A percentile compares a stretch with the other conserved stretches of the same genome.
Evolutionary conservation across 1,140 invertebrate species (phyloP).

Genomic region (Calosoma granatense): DNA sequence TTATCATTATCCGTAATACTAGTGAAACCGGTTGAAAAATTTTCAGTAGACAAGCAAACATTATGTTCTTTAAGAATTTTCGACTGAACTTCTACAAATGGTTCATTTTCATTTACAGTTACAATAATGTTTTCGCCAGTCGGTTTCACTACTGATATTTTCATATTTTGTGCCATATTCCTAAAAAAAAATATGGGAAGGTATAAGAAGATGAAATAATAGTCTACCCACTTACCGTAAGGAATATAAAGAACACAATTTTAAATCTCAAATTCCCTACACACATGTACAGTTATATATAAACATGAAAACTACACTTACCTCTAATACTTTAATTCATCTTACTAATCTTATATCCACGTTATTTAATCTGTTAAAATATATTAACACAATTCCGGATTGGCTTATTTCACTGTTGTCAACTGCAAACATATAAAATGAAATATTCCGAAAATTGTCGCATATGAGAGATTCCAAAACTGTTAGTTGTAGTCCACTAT

Average conservation of each 20-base stretch:
- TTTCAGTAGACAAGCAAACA: not conserved
- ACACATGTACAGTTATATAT: too few relatives aligned
- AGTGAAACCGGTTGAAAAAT: not conserved
- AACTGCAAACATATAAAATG: too few relatives aligned
- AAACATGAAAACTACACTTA: too few relatives aligned
- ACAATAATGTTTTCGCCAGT: not conserved
- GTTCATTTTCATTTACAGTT: not conserved
- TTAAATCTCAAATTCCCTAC: not conserved
- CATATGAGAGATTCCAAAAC: too few relatives aligned
- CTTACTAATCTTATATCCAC: too few relatives aligned
- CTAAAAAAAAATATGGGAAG: not conserved
- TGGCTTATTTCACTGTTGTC: too few relatives aligned
- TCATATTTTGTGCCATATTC: conserved; percentile 4
- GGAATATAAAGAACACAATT: conserved; percentile 4
- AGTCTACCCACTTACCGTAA: not conserved
- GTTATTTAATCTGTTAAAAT: too few relatives aligned
- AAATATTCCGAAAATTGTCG: too few relatives aligned
- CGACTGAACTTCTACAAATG: not conserved
- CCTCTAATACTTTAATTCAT: too few relatives aligned
- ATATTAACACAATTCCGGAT: too few relatives aligned
- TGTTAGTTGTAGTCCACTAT: too few relatives aligned
- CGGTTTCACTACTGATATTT: not conserved
- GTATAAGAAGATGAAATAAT: not conserved
- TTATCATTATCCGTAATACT: not conserved
- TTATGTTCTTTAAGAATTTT: not conserved